Evolutionary conservation across 2,113 vertebrate species (phyloP).

Genomic region (Erythrocercus mccallii): DNA sequence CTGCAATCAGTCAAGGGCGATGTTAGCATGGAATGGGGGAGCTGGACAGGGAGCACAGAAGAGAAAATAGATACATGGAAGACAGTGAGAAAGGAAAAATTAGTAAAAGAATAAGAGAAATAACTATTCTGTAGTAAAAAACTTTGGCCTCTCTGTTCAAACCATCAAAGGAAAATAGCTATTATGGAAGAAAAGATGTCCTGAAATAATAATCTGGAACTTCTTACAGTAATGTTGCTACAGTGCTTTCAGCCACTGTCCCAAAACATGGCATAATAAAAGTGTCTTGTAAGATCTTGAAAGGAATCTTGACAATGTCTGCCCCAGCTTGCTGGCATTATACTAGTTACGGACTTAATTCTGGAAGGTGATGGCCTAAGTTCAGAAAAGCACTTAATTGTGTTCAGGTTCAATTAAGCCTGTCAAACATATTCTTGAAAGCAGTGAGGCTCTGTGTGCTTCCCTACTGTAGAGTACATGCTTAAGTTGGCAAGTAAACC

Average conservation of each 20-base stretch:
- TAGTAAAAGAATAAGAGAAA: not conserved
- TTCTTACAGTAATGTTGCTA: not conserved
- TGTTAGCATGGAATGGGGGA: not conserved
- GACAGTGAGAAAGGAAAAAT: not conserved
- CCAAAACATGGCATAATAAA: not conserved
- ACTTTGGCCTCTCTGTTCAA: conserved; percentile 13
- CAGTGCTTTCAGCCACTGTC: not conserved
- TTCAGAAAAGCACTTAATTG: conserved; percentile 10
- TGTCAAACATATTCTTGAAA: not conserved
- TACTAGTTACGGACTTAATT: not conserved
- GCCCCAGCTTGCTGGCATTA: not conserved
- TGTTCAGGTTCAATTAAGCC: not conserved
- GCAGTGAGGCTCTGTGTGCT: not conserved
- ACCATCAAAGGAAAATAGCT: not conserved
- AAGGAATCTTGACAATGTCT: not conserved
- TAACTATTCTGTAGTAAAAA: not conserved
- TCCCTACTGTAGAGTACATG: not conserved
- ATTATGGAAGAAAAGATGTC: not conserved
- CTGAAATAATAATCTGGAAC: not conserved
- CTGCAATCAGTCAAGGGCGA: fast-evolving
- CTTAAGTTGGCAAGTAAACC: not conserved
- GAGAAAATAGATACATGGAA: not conserved
- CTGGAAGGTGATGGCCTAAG: not conserved
- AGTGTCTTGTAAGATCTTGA: not conserved
- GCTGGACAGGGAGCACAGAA: not conserved